Evolutionary conservation across 35 echinoderm and acorn worm species (phyloP).

Genomic region (Strongylocentrotus purpuratus): DNA sequence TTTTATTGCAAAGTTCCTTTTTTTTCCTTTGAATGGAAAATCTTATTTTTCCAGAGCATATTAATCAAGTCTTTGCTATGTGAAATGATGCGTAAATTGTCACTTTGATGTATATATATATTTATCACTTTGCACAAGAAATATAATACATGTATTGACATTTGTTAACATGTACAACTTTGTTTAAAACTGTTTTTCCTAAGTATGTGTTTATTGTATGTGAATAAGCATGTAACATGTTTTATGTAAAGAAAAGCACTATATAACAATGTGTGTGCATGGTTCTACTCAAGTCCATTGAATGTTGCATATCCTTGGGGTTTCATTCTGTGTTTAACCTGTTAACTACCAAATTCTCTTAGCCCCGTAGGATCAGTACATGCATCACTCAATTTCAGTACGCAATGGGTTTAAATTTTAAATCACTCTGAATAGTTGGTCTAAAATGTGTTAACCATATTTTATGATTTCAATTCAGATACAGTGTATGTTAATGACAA

Average conservation of each 20-base stretch:
- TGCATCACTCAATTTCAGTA: no score
- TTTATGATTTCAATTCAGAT: background rate
- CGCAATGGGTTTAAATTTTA: no score
- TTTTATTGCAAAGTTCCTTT: background rate
- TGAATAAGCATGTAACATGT: background rate
- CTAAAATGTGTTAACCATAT: background rate
- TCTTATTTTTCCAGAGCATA: background rate
- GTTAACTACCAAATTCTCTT: no score
- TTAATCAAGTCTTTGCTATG: background rate
- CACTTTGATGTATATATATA: background rate
- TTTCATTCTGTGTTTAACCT: background rate
- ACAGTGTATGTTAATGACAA: background rate
- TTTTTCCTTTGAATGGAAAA: background rate
- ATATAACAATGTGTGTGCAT: background rate
- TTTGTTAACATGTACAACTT: background rate
- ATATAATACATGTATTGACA: background rate
- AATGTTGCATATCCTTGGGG: background rate
- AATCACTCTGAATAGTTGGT: no score
- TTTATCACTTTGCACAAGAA: background rate
- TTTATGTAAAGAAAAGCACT: background rate
- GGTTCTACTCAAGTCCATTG: background rate
- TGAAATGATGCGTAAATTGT: background rate
- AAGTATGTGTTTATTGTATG: background rate
- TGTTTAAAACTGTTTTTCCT: background rate
- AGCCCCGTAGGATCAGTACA: no score